Evolutionary conservation across 53 echinoderm and acorn worm genomes (phyloP).

Genomic region (Crossaster papposus): DNA sequence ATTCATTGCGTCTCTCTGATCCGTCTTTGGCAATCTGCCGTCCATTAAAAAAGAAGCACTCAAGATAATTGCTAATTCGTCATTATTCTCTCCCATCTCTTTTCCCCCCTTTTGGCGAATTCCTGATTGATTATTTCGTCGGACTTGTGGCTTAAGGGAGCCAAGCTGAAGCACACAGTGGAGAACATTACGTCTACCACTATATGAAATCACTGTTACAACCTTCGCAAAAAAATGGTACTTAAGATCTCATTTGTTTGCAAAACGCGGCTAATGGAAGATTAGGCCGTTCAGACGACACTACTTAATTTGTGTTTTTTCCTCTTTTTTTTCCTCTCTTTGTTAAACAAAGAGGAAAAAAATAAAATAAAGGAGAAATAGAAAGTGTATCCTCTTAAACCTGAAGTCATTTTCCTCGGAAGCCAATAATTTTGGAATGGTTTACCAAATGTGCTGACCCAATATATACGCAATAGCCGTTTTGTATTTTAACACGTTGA

Average conservation of each 20-base stretch:
- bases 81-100: slow-evolving; percentile 3
- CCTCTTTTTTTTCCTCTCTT: no score
- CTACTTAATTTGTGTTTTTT: not conserved
- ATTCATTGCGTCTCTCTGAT: not conserved
- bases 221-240: not conserved
- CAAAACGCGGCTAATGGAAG: slow-evolving; percentile 1
- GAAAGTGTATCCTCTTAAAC: no score
- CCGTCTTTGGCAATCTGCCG: not conserved
- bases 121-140: slow-evolving; percentile 14
- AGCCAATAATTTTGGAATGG: no score
- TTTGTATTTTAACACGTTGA: no score
- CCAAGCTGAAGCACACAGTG: not conserved
- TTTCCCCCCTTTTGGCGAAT: not conserved
- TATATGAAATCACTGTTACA: not conserved
- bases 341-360: no score
- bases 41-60: slow-evolving; percentile 19
- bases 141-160: not conserved
- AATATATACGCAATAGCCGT: no score
- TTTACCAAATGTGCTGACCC: no score
- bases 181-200: not conserved
- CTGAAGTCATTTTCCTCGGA: no score
- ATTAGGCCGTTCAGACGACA: not conserved
- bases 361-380: no score
- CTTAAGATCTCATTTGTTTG: not conserved
- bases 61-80: slow-evolving; percentile 44